These are phyloP conservation scores for Physocephala rufipes DNA, from an alignment of 2,888 invertebrate species.

Conservation along the genomic window DNA sequence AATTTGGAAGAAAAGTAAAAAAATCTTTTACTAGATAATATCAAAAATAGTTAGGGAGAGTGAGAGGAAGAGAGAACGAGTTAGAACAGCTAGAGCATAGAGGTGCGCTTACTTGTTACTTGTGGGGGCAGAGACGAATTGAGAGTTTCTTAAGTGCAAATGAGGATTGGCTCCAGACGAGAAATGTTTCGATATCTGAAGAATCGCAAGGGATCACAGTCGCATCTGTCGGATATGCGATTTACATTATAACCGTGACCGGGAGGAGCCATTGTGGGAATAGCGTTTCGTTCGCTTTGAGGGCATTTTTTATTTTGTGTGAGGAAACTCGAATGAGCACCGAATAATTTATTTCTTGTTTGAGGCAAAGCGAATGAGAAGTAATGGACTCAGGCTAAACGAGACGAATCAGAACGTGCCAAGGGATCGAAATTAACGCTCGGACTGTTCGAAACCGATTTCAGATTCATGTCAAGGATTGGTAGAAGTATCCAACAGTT, in stretches of 20 bases:
- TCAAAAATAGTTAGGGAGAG: no score
- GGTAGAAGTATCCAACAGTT: background rate
- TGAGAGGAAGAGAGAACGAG: no score
- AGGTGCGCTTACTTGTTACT: background rate
- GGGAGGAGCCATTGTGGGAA: background rate
- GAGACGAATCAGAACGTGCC: no score
- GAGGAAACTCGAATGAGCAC: constrained; percentile 22
- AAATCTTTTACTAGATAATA: no score
- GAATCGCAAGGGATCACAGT: constrained; percentile 31
- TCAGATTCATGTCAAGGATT: background rate
- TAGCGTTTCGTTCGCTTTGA: no score
- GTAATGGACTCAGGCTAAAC: background rate
- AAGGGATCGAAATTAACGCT: background rate
- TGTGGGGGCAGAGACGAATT: background rate
- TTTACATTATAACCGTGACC: constrained; percentile 9
- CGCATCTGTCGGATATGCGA: constrained; percentile 30
- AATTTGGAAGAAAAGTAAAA: no score
- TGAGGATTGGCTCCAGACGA: background rate
- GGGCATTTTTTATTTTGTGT: background rate
- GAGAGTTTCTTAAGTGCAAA: background rate
- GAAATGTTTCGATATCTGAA: constrained; percentile 20
- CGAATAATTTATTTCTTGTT: constrained; percentile 16
- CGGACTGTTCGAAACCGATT: background rate
- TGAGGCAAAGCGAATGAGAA: background rate
- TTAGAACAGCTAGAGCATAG: no score